These are phyloP conservation scores for Cercopithecus mitis DNA, from an alignment of 2,797 vertebrate species.

Conservation along the genomic window DNA sequence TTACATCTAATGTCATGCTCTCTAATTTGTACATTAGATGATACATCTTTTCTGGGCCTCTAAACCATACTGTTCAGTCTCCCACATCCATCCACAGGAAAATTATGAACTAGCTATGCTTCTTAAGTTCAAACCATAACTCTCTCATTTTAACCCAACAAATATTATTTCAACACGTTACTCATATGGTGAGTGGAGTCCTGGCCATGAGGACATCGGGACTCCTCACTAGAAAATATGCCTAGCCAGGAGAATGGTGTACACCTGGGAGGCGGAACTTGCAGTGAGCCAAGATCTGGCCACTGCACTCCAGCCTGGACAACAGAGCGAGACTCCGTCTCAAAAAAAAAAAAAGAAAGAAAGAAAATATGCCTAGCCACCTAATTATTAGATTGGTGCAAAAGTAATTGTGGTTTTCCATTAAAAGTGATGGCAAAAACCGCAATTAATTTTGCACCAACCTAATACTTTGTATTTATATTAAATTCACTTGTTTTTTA, in stretches of 20 bases:
- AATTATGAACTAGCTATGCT: neutral
- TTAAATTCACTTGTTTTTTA: slow-evolving; percentile 5
- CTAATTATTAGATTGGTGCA: neutral
- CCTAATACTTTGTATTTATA: slow-evolving; percentile 47
- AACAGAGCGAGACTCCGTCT: too few species aligned
- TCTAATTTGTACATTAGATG: neutral
- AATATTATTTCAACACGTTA: slow-evolving; percentile 51
- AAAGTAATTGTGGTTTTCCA: too few species aligned
- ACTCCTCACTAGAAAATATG: neutral
- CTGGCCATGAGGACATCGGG: neutral
- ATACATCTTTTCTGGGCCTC: neutral
- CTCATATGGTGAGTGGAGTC: slow-evolving; percentile 25
- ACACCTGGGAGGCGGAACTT: too few species aligned
- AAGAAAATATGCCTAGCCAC: neutral
- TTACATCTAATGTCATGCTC: neutral
- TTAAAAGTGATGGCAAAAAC: too few species aligned
- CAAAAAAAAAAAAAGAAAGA: too few species aligned
- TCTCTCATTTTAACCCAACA: neutral
- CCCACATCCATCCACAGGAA: neutral
- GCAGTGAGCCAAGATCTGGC: too few species aligned
- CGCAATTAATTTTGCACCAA: too few species aligned
- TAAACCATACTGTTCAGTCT: neutral
- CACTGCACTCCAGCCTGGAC: too few species aligned
- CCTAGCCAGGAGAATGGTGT: neutral
- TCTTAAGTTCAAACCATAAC: slow-evolving; percentile 42